Evolutionary conservation across 2,888 invertebrate species (phyloP).

Genomic region (Mystacides longicornis): DNA sequence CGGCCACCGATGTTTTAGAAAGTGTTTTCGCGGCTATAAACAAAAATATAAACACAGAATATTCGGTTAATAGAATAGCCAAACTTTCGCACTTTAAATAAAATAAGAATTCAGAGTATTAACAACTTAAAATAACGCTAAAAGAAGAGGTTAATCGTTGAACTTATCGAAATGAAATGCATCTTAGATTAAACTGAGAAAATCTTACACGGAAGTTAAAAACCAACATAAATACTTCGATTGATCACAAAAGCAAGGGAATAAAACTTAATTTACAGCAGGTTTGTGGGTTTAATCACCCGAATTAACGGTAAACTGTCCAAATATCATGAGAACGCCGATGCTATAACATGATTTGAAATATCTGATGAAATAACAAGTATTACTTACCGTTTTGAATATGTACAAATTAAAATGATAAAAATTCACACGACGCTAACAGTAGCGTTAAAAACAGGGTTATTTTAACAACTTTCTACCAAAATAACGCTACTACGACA

Average conservation of each 20-base stretch:
- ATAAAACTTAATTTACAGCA: background rate
- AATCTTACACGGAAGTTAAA: too few species aligned
- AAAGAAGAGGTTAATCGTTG: background rate
- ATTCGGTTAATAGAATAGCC: too few species aligned
- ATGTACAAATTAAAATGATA: background rate
- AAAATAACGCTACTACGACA: conserved; percentile 11
- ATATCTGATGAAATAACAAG: background rate
- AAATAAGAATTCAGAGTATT: too few species aligned
- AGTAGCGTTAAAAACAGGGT: background rate
- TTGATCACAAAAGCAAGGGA: background rate
- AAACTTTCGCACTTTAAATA: too few species aligned
- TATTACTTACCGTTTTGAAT: background rate
- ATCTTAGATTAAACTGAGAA: too few species aligned
- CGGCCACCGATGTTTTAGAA: too few species aligned
- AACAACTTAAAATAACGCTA: background rate
- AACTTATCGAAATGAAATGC: background rate
- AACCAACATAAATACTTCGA: background rate
- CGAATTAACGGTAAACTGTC: conserved; percentile 4
- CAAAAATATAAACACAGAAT: too few species aligned
- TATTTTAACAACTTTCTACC: background rate
- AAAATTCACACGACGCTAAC: background rate
- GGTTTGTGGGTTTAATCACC: background rate
- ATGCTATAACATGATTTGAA: background rate
- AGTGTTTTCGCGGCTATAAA: too few species aligned
- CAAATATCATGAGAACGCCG: background rate